Evolutionary conservation across 1,140 invertebrate species (phyloP).

Genomic region (Neodiprion pinetum): DNA sequence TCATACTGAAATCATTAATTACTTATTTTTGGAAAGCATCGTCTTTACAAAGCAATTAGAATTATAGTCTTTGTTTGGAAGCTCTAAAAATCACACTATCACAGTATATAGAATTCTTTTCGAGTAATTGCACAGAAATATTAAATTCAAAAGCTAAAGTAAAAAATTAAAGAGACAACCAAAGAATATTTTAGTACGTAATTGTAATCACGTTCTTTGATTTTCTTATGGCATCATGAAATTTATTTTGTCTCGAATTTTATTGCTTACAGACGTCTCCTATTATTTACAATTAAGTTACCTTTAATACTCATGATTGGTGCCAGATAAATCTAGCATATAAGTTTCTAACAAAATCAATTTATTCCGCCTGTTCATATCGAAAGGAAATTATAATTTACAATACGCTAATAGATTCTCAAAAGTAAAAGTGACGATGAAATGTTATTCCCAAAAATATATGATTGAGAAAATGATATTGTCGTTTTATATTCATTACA

Average conservation of each 20-base stretch:
- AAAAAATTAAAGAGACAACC: neutral
- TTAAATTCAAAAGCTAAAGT: neutral
- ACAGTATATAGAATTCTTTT: neutral
- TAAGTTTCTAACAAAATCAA: no score
- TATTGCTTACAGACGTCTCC: neutral
- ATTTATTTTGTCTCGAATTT: neutral
- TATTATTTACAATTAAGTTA: neutral
- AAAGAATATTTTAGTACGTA: neutral
- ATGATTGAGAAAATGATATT: no score
- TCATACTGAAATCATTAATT: neutral
- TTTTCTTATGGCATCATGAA: neutral
- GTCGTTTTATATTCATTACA: neutral
- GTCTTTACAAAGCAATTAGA: neutral
- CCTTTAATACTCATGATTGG: no score
- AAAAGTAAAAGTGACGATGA: no score
- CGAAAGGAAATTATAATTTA: neutral
- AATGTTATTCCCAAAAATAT: no score
- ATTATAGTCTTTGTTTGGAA: neutral
- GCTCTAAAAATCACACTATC: neutral
- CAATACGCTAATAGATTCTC: neutral
- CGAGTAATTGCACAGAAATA: no score
- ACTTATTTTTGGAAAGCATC: neutral
- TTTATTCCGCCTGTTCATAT: no score
- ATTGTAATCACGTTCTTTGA: neutral
- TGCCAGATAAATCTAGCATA: no score